These are phyloP conservation scores for Gasterosteus nipponicus DNA, from an alignment of 2,113 vertebrate genomes.

Conservation along the genomic window DNA sequence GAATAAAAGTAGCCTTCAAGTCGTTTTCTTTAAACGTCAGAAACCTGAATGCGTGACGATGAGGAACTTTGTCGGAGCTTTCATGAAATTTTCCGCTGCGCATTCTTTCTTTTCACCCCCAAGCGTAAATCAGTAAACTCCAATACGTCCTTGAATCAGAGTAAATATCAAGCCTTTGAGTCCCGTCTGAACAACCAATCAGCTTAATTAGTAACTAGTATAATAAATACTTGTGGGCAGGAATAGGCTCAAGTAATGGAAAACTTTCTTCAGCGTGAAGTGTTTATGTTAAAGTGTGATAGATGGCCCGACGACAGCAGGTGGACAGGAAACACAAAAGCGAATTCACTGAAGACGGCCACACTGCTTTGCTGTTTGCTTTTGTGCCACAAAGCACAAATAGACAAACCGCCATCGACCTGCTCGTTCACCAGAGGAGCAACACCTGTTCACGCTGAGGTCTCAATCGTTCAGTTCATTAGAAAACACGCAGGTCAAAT, in stretches of 20 bases:
- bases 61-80: background rate
- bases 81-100: conserved; percentile 14
- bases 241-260: conserved; percentile 4
- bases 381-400: background rate
- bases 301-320: background rate
- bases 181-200: background rate
- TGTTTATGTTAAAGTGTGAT: conserved; percentile 43
- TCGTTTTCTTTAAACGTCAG: background rate
- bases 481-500: background rate
- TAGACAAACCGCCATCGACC: background rate
- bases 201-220: conserved; percentile 76
- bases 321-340: conserved; percentile 1
- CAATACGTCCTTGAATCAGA: conserved; percentile 28
- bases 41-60: background rate
- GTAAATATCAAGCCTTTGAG: conserved; percentile 42
- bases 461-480: background rate
- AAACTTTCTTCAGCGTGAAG: conserved; percentile 15
- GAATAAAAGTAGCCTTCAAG: background rate
- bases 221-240: conserved; percentile 65
- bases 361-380: background rate
- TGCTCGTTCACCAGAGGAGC: background rate
- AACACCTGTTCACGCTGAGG: background rate
- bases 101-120: conserved; percentile 48
- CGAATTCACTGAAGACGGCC: background rate
- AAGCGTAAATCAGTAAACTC: conserved; percentile 55